Conservation (phyloP, 30 jellyfish, hydroid and myxozoan species). For the Sanderia malayensis region DNA sequence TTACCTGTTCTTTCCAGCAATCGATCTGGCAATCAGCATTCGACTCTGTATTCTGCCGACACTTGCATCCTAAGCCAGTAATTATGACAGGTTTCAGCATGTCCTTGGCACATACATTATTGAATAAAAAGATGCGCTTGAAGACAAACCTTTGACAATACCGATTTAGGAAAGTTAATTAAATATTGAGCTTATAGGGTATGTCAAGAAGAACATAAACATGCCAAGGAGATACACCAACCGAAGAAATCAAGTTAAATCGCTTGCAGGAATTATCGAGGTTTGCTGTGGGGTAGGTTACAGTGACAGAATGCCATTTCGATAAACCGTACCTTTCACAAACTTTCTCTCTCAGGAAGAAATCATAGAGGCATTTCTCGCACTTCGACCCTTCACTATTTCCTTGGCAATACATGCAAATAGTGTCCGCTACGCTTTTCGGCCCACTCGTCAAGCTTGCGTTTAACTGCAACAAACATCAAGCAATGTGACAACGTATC, state of each 20-base stretch:
- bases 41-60: slow-evolving; percentile 79
- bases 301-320: no score
- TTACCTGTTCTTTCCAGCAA: slow-evolving; percentile 88
- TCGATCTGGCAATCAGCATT: slow-evolving; percentile 35
- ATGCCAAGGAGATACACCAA: no score
- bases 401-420: slow-evolving; percentile 62
- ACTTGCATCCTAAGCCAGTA: slow-evolving; percentile 79
- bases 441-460: slow-evolving; percentile 56
- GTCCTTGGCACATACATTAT: slow-evolving; percentile 90
- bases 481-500: no score
- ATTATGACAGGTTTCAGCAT: slow-evolving; percentile 58
- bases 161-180: no score
- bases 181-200: no score
- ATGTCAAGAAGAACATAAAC: no score
- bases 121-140: no score
- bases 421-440: slow-evolving; percentile 27
- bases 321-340: slow-evolving; percentile 76
- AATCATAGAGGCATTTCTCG: slow-evolving; percentile 76
- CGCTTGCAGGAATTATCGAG: no score
- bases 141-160: no score
- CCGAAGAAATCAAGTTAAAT: no score
- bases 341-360: slow-evolving; percentile 11
- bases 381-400: slow-evolving; percentile 75
- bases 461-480: slow-evolving; percentile 32
- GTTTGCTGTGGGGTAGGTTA: no score